Evolutionary conservation across 2,113 vertebrate genomes (phyloP), one percentile per base, ranked within the genome.

Genomic region (Pardalotus punctatus): DNA sequence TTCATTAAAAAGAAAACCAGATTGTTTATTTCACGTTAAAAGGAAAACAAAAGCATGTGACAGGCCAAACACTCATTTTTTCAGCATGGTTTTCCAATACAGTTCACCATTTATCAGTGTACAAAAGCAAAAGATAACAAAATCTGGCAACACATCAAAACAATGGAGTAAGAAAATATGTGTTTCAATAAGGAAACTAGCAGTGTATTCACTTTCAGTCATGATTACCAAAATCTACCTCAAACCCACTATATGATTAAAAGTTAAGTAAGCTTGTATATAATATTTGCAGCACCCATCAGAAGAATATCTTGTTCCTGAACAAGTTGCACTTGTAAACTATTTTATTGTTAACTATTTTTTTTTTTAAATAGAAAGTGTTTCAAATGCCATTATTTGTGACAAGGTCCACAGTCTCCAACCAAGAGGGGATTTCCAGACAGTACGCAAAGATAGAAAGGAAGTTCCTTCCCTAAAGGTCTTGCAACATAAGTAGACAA

Each of bases 391-490:
- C 19, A 88, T 29, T 7, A n/a, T 47, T 45, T 27, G 0, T 31
- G 24, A n/a, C 11, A 62, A 15, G 5, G 35, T 69, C 40, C 47
- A 81, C 29, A 86, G 76, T 42, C 29, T 48, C 57, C n/a, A 70
- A 27, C 4, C 17, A 62, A 81, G 19, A 65, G 5, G 18, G 24
- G 3, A 18, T 81, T 66, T 61, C 33, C 35, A 86, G 33, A 71
- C 24, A 67, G 24, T 5, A 74, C 0, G 0, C 9, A 67, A 88
- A 84, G 43, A 56, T 4, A 78, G n/a, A 0, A 0, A 60, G 36
- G 24, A 78, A 51, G 20, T 56, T 90, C 24, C 53, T 87, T 93
- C 83, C 74, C 35, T 42, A 50, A 54, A 86, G 38, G 23, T 83
- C 67, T 93, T 95, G 64, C 86, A 83, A 73, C 16, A 1, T 16